Evolutionary conservation across 1,140 invertebrate species (phyloP).

Genomic region (Reticulitermes speratus): DNA sequence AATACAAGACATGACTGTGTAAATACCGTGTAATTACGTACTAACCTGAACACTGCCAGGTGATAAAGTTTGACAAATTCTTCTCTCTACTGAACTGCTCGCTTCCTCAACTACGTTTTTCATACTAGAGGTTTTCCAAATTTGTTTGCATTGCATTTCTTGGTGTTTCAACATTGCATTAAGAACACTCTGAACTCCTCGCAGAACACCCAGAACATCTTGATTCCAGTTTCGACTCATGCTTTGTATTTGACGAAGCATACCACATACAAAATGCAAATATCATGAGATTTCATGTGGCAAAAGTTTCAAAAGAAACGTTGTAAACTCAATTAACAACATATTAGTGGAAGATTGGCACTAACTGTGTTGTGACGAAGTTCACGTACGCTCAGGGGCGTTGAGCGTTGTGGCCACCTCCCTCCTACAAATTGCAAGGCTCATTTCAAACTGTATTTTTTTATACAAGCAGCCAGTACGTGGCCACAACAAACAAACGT

Average conservation of each 20-base stretch:
- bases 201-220: slow-evolving; percentile 60
- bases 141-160: slow-evolving; percentile 52
- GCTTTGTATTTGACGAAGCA: background rate
- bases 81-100: background rate
- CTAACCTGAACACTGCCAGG: background rate
- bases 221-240: slow-evolving; percentile 55
- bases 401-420: too few relatives aligned
- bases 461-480: too few relatives aligned
- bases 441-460: too few relatives aligned
- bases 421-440: too few relatives aligned
- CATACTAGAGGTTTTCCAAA: slow-evolving; percentile 64
- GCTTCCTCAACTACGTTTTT: slow-evolving; percentile 47
- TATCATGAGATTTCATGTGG: too few relatives aligned
- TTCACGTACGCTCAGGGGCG: too few relatives aligned
- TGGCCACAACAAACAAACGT: too few relatives aligned
- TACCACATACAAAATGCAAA: background rate
- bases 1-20: too few relatives aligned
- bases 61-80: background rate
- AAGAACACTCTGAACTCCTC: slow-evolving; percentile 59
- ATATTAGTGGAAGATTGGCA: background rate
- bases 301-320: background rate
- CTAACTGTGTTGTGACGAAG: background rate
- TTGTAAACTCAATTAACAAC: background rate
- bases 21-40: background rate
- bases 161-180: slow-evolving; percentile 59